A percentile compares a stretch with the other conserved stretches of the same genome.
phyloP scores from a whole-genome alignment of 2,888 invertebrate genomes.

The Hemicrepidius hirtus region DNA sequence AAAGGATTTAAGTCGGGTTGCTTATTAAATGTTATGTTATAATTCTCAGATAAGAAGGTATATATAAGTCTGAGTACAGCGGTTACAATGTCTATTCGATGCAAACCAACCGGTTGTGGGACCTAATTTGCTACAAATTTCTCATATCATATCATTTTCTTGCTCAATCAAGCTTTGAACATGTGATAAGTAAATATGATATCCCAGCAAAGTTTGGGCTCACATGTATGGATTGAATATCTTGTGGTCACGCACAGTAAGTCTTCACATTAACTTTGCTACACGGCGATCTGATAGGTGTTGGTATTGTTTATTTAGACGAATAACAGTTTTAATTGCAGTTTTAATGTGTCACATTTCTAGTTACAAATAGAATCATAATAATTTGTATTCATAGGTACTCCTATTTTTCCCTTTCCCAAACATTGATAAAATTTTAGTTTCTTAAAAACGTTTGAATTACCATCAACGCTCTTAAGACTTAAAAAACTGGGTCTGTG shows the following conservation, averaged over 20 bases:
- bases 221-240: constrained; percentile 54
- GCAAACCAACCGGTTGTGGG: constrained; percentile 60
- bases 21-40: too few relatives aligned
- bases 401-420: too few relatives aligned
- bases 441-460: too few relatives aligned
- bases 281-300: constrained; percentile 26
- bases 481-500: too few relatives aligned
- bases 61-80: background rate
- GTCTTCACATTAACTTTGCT: constrained; percentile 55
- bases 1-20: too few relatives aligned
- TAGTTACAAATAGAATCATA: too few relatives aligned
- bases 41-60: too few relatives aligned
- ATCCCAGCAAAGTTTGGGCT: constrained; percentile 49
- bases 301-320: constrained; percentile 31
- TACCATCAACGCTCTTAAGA: too few relatives aligned
- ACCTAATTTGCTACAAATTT: constrained; percentile 71
- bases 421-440: too few relatives aligned
- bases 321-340: constrained; percentile 5
- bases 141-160: constrained; percentile 70
- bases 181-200: constrained; percentile 55
- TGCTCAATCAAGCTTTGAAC: constrained; percentile 57
- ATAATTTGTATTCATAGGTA: too few relatives aligned
- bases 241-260: constrained; percentile 57
- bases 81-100: background rate
- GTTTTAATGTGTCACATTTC: constrained; percentile 25